Percentiles rank a stretch among this genome's conserved stretches.
Evolutionary conservation across 2,113 vertebrate species (phyloP).

Genomic region (Crotalus horridus): DNA sequence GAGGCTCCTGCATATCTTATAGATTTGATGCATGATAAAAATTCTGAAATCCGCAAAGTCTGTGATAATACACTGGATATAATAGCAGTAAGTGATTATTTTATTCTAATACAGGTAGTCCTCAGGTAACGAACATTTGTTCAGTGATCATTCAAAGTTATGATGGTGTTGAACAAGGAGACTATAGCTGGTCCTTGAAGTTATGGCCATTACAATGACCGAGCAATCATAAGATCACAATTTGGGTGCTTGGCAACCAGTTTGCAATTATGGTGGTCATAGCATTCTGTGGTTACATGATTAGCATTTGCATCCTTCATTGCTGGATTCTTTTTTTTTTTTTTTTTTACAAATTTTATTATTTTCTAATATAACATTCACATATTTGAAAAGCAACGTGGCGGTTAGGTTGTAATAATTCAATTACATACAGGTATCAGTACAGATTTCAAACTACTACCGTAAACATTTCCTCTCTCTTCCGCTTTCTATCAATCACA

Average conservation of each 20-base stretch:
- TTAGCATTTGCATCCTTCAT: neutral
- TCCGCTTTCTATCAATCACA: no score
- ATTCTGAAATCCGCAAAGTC: conserved; percentile 92
- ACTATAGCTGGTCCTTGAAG: neutral
- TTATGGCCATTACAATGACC: neutral
- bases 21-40: conserved; percentile 97
- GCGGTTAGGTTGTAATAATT: no score
- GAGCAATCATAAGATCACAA: neutral
- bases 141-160: neutral
- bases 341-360: no score
- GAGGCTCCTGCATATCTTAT: conserved; percentile 96
- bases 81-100: conserved; percentile 82
- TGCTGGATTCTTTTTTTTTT: neutral
- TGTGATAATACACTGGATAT: conserved; percentile 97
- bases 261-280: neutral
- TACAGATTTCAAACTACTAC: no score
- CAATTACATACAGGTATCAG: no score
- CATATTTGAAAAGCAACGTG: no score
- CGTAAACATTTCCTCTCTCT: no score
- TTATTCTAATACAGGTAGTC: neutral
- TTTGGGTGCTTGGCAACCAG: neutral
- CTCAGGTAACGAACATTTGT: neutral
- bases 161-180: neutral
- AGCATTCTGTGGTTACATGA: neutral
- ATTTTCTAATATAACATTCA: no score